Evolutionary conservation across 2,113 vertebrate genomes (phyloP).

Genomic region (Labeo catla): DNA sequence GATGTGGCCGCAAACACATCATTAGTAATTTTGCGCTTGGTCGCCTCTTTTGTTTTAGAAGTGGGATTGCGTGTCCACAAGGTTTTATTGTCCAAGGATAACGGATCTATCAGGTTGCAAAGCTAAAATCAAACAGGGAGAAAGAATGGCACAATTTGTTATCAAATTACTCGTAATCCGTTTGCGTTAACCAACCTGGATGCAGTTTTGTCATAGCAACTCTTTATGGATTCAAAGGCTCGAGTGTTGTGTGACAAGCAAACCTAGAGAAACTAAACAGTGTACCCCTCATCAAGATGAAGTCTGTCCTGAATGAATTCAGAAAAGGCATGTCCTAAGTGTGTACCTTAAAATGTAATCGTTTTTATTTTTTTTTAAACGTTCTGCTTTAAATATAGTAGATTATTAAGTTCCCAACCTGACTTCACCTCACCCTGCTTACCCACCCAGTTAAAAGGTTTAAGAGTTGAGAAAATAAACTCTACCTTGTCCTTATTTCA

Average conservation of each 20-base stretch:
- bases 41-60: conserved; percentile 61
- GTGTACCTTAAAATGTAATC: not conserved
- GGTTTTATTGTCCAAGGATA: conserved; percentile 65
- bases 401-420: not conserved
- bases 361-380: too few relatives aligned
- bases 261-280: not conserved
- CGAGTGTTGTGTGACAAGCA: not conserved
- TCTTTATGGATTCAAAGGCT: conserved; percentile 27
- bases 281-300: not conserved
- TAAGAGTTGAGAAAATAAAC: not conserved
- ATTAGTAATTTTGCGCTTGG: conserved; percentile 54
- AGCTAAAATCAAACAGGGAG: conserved; percentile 67
- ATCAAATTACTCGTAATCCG: conserved; percentile 77
- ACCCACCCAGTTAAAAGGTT: not conserved
- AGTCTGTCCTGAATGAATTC: not conserved
- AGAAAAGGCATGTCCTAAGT: not conserved
- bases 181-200: conserved; percentile 63
- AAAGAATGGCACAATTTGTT: conserved; percentile 73
- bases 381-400: not conserved
- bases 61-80: conserved; percentile 59
- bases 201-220: conserved; percentile 73
- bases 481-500: not conserved
- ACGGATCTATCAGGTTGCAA: conserved; percentile 71
- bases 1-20: conserved; percentile 42
- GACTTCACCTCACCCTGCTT: not conserved